These are phyloP conservation scores for Scaptomyza polygonia DNA, from an alignment of 2,888 invertebrate species.

Conservation along the genomic window DNA sequence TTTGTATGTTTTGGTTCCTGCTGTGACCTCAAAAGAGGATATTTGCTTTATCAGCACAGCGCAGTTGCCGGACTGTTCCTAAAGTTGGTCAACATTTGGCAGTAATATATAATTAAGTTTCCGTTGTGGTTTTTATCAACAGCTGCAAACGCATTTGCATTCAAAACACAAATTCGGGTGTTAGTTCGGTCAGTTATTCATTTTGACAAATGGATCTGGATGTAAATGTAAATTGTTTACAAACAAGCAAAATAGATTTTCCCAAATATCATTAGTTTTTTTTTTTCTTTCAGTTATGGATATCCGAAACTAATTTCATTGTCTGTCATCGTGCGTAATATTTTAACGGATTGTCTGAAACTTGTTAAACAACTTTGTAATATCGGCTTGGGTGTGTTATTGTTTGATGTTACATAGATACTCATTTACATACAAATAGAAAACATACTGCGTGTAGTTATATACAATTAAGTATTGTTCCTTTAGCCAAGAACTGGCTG, in stretches of 20 bases:
- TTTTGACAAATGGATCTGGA: too few species aligned
- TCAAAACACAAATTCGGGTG: conserved; percentile 25
- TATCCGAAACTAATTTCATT: too few species aligned
- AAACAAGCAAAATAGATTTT: background rate
- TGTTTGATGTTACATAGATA: conserved; percentile 21
- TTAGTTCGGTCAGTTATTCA: too few species aligned
- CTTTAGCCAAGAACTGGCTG: conserved; percentile 13
- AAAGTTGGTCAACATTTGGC: conserved; percentile 2
- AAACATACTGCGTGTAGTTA: background rate
- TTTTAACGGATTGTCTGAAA: conserved; percentile 8
- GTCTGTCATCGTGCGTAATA: conserved; percentile 1
- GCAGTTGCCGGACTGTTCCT: conserved; percentile 17
- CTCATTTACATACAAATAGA: background rate
- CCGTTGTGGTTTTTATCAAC: background rate
- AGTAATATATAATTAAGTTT: background rate
- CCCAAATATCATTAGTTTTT: too few species aligned
- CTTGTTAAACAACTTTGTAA: conserved; percentile 34
- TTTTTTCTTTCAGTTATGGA: too few species aligned
- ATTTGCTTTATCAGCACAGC: conserved; percentile 18
- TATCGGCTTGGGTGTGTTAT: conserved; percentile 16
- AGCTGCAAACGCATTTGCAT: background rate
- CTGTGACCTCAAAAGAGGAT: background rate
- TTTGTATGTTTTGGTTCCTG: background rate
- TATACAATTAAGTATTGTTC: background rate
- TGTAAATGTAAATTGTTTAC: background rate